phyloP scores from a whole-genome alignment of 2,797 vertebrate species.

The Syndactyla subalaris region DNA sequence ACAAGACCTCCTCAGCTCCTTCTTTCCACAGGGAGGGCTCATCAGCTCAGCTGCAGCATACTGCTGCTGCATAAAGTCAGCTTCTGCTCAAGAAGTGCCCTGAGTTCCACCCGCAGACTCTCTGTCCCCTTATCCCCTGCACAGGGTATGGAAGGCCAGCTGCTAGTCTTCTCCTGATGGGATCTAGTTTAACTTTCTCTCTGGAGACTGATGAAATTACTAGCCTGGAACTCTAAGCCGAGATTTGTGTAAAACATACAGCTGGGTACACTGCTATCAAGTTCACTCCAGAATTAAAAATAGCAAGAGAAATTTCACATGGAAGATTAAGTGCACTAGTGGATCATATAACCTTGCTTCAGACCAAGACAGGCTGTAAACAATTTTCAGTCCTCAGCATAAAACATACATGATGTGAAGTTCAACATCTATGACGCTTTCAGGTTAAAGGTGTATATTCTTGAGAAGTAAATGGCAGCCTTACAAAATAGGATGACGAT shows the following conservation, averaged over 20 bases:
- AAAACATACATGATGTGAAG: not conserved
- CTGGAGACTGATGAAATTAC: not conserved
- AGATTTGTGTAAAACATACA: not conserved
- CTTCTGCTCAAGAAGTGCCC: not conserved
- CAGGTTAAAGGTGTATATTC: conserved; percentile 1
- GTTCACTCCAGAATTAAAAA: conserved; percentile 43
- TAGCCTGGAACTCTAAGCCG: not conserved
- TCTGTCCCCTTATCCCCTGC: not conserved
- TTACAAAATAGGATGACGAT: not conserved
- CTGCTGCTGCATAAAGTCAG: not conserved
- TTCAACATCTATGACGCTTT: not conserved
- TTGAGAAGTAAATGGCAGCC: not conserved
- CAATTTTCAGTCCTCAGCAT: not conserved
- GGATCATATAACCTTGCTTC: conserved; percentile 31
- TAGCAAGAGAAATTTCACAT: conserved; percentile 32
- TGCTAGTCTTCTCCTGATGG: not conserved
- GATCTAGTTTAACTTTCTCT: not conserved
- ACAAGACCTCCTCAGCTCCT: not conserved
- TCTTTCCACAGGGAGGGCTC: not conserved
- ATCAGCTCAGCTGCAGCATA: not conserved
- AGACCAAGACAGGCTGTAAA: not conserved
- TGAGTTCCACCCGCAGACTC: accelerated
- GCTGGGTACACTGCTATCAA: not conserved
- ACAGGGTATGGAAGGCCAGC: not conserved
- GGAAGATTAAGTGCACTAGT: not conserved